Evolutionary conservation across 2,888 invertebrate species (phyloP), one percentile per base, ranked within the genome.

Genomic region (Stomorhina lunata): DNA sequence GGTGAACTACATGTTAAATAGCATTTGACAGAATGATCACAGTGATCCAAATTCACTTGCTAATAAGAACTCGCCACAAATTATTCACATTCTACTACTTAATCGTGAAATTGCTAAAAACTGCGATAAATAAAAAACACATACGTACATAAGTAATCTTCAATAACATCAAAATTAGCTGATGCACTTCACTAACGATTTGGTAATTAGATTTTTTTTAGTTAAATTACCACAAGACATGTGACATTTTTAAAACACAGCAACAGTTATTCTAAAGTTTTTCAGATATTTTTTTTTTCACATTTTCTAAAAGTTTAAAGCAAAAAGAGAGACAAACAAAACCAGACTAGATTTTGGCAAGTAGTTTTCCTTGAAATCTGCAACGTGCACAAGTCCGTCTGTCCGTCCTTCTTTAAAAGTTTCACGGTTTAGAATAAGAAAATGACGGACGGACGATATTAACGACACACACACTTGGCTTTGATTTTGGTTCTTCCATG

Each of bases 341-440:
- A 45, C n/a, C 12, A 37, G 57, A 55, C 43, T 68, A 45, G 17
- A 29, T 73, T 81, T 77, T 81, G 69, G 73, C 48, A 79, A 75
- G 81, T 69, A 43, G 81, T 81, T 81, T 53, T 79, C 81, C 81
- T 81, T 81, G 81, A 81, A 78, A 57, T 63, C 34, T 55, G 40
- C 40, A 77, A 78, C 78, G 45, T 66, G 29, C 61, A 22, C 69
- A 50, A 9, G 69, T 61, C 27, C 20, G 71, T 66, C 32, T 15
- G 69, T 43, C 12, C 9, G 17, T 53, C n/a, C 22, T 9, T 65
- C 34, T 37, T 4, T 55, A 2, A 17, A 15, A 25, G 34, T 22
- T 57, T 63, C n/a, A 53, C 22, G 6, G 69, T 53, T 69, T 69
- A 32, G 50, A 63, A 48, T 40, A 32, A 53, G 17, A 17, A 25